phyloP scores from a whole-genome alignment of 1,140 invertebrate genomes.

The Lasioglossum albipes region DNA sequence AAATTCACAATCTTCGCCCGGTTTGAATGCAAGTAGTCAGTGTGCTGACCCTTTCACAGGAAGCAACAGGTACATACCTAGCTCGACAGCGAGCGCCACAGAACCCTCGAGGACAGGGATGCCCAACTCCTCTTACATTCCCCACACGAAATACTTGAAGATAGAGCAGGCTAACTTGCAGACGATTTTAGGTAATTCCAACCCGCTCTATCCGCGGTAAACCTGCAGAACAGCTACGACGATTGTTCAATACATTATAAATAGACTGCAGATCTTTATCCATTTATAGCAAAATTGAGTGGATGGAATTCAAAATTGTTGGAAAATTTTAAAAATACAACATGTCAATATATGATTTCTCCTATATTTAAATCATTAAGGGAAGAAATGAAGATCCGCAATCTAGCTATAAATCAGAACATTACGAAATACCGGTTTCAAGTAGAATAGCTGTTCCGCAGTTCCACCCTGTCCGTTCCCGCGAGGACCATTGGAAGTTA shows the following conservation, averaged over 20 bases:
- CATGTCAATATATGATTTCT: too few species aligned
- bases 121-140: constrained; percentile 75
- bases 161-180: constrained; percentile 86
- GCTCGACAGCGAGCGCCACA: constrained; percentile 56
- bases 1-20: constrained; percentile 81
- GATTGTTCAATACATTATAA: too few species aligned
- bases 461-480: constrained; percentile 50
- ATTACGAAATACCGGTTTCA: too few species aligned
- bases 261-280: too few species aligned
- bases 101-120: constrained; percentile 15
- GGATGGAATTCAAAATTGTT: too few species aligned
- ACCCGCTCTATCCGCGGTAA: background rate
- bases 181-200: constrained; percentile 80
- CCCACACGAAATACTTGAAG: constrained; percentile 78
- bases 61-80: constrained; percentile 86
- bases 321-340: too few species aligned
- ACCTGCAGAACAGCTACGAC: too few species aligned
- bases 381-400: too few species aligned
- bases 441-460: too few species aligned
- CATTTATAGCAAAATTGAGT: too few species aligned
- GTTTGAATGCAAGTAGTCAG: constrained; percentile 75
- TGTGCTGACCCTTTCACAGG: constrained; percentile 91
- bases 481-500: constrained; percentile 63
- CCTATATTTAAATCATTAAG: too few species aligned
- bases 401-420: too few species aligned